These are phyloP conservation scores for Misgurnus mizolepis DNA, from an alignment of 2,113 vertebrate genomes.

Conservation along the genomic window DNA sequence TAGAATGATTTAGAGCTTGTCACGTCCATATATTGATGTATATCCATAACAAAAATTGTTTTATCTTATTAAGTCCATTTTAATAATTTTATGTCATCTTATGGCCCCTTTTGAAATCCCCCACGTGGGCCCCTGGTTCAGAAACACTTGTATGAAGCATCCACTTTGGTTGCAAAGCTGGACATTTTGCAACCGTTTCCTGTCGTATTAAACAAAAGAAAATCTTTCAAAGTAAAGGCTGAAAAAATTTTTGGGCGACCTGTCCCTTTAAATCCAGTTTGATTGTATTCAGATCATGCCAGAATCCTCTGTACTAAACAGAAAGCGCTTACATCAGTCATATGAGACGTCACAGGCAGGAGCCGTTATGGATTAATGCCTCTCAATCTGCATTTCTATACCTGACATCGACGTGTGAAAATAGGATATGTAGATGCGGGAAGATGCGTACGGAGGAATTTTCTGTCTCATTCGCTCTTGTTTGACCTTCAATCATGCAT, in stretches of 20 bases:
- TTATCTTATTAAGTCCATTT: too few species aligned
- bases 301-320: neutral
- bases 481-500: slow-evolving; percentile 53
- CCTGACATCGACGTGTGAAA: slow-evolving; percentile 46
- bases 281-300: neutral
- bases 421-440: slow-evolving; percentile 52
- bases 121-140: too few species aligned
- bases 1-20: too few species aligned
- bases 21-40: too few species aligned
- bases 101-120: too few species aligned
- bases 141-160: too few species aligned
- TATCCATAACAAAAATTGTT: too few species aligned
- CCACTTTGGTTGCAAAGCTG: too few species aligned
- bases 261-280: neutral
- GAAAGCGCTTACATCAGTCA: neutral
- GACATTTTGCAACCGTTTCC: too few species aligned
- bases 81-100: too few species aligned
- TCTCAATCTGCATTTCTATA: slow-evolving; percentile 34
- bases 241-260: neutral
- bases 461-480: slow-evolving; percentile 43
- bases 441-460: slow-evolving; percentile 26
- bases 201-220: too few species aligned
- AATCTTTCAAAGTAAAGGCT: neutral
- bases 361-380: neutral
- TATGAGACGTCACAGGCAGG: neutral